Percentiles rank a stretch among this genome's conserved stretches.
Conservation (phyloP, 2,888 invertebrate genomes). For the Oscheius myriophilus region DNA sequence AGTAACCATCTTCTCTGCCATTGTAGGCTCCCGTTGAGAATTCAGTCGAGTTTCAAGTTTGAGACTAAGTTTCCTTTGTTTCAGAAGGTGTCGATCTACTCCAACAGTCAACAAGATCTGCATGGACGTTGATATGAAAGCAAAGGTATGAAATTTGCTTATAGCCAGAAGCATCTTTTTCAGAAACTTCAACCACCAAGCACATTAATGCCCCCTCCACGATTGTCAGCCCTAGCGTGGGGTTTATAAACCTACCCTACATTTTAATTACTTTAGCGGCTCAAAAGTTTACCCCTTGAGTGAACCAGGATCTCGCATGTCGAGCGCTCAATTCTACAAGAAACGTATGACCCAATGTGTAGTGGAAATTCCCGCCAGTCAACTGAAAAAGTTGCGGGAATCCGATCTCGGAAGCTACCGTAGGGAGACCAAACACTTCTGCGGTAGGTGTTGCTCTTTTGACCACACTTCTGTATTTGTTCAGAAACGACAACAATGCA, state of each 20-base stretch:
- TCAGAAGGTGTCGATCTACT: slow-evolving; percentile 14
- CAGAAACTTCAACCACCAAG: background rate
- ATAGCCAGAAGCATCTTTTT: background rate
- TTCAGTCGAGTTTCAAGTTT: background rate
- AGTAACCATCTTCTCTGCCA: too few species aligned
- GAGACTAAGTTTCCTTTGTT: slow-evolving; percentile 4
- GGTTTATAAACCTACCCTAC: too few species aligned
- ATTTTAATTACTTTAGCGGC: too few species aligned
- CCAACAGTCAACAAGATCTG: slow-evolving; percentile 11
- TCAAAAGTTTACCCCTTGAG: background rate
- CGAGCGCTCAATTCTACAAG: slow-evolving; percentile 12
- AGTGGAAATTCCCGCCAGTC: slow-evolving; percentile 8
- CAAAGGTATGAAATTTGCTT: background rate
- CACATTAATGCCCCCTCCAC: background rate
- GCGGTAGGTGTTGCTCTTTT: slow-evolving; percentile 2
- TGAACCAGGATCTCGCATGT: slow-evolving; percentile 10
- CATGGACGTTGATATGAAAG: background rate
- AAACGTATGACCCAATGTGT: slow-evolving; percentile 9
- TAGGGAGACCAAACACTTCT: slow-evolving; percentile 25
- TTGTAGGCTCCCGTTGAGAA: too few species aligned
- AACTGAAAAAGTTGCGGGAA: slow-evolving; percentile 16
- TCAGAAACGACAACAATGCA: slow-evolving; percentile 33
- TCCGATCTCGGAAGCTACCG: slow-evolving; percentile 16
- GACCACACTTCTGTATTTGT: background rate
- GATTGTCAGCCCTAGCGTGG: background rate